Base-by-base conservation (phyloP, 2,113 vertebrate genomes). In the Dascyllus trimaculatus region DNA sequence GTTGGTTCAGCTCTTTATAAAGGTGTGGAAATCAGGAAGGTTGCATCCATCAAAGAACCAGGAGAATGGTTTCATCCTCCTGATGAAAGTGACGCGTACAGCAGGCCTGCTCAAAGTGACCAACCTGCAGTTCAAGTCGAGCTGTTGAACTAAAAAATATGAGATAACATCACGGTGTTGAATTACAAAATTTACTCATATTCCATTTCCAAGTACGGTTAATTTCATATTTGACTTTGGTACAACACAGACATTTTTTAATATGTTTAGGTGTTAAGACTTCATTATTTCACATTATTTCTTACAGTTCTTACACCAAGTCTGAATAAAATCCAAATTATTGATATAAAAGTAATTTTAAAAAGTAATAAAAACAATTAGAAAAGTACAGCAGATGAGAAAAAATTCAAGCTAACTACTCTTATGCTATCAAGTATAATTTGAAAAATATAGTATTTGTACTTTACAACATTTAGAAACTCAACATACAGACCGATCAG, bases 151-250 rank as follows among this genome's bases (percentile, higher is more conserved):
- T 53, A 1, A n/a, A n/a, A 43, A 78, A 21, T 77, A 25, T 11
- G 7, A 51, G 51, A 32, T 25, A n/a, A 2, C 3, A 7, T 35
- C 6, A 7, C 32, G 32, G 32, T 43, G 5, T 14, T 59, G 6
- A 45, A 54, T 57, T 11, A 69, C 11, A 32, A 49, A 60, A 52
- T 18, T 24, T 57, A 11, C 22, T 66, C 32, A 46, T 29, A 9
- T 3, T 53, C 57, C 1, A 53, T 29, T 38, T 76, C 11, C 61
- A 63, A 22, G 25, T 22, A 17, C 46, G 72, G 59, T 70, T 6
- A 62, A 73, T 26, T 57, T 66, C 8, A 49, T 66, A 52, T 88
- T 86, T 81, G 69, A 76, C 71, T 76, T 65, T 64, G 58, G 63
- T 68, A 65, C 56, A 54, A 67, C 29, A 29, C 51, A 64, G 48